Conservation (phyloP, 2,888 invertebrate genomes). For the Schizaphis graminum region DNA sequence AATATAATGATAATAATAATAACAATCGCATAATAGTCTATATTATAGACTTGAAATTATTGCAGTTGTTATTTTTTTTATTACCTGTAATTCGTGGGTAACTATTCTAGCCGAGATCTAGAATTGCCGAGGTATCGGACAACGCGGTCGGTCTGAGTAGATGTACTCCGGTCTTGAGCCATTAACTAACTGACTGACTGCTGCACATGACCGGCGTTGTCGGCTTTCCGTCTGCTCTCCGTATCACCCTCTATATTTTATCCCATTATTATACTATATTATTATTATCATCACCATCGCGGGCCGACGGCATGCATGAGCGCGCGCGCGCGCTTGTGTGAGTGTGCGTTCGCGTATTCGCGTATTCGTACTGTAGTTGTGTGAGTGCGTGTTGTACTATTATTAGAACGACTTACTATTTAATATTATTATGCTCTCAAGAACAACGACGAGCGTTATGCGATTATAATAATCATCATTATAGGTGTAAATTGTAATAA, state of each 20-base stretch:
- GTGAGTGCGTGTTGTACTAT: neutral
- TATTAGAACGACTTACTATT: constrained; percentile 33
- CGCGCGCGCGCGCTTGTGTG: neutral
- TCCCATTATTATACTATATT: constrained; percentile 47
- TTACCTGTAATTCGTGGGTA: constrained; percentile 50
- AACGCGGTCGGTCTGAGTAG: constrained; percentile 56
- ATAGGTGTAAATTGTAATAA: constrained; percentile 10
- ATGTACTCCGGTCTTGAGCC: constrained; percentile 64
- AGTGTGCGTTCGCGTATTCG: neutral
- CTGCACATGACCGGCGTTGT: constrained; percentile 59
- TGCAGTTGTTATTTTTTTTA: neutral
- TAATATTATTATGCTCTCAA: neutral
- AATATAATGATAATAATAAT: neutral
- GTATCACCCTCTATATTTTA: constrained; percentile 58
- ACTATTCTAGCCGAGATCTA: constrained; percentile 58
- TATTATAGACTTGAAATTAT: neutral
- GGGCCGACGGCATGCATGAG: neutral
- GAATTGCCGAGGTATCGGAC: constrained; percentile 63
- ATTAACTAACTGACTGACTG: constrained; percentile 63
- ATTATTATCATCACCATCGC: constrained; percentile 10
- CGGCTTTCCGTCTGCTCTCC: constrained; percentile 52
- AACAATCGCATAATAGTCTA: neutral
- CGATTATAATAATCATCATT: neutral
- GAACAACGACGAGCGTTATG: neutral
- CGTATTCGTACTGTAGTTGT: neutral